Evolutionary conservation across 1,140 invertebrate genomes (phyloP).

Genomic region (Dreissena rostriformis): DNA sequence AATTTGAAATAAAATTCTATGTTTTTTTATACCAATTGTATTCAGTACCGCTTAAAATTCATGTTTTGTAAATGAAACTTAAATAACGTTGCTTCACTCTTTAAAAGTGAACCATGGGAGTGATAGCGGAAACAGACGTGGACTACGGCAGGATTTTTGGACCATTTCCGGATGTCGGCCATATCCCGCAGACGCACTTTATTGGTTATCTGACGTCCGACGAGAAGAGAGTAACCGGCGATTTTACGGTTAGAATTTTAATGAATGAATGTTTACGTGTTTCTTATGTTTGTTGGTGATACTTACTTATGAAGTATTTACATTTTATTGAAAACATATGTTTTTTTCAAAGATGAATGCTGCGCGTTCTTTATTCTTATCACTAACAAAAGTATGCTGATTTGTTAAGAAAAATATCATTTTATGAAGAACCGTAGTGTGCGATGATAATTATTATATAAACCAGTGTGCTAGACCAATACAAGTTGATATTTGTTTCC

Average conservation of each 20-base stretch:
- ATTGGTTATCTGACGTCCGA: slow-evolving; percentile 78
- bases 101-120: slow-evolving; percentile 64
- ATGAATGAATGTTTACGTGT: background rate
- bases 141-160: slow-evolving; percentile 78
- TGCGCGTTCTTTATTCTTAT: background rate
- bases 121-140: slow-evolving; percentile 73
- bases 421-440: too few relatives aligned
- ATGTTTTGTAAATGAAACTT: background rate
- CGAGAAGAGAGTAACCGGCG: slow-evolving; percentile 64
- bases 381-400: too few relatives aligned
- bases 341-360: background rate
- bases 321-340: background rate
- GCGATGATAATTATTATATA: too few relatives aligned
- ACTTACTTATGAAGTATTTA: background rate
- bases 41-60: background rate
- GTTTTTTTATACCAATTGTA: background rate
- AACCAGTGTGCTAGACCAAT: too few relatives aligned
- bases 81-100: background rate
- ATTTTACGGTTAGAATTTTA: slow-evolving; percentile 72
- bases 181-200: slow-evolving; percentile 73
- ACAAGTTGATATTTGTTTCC: too few relatives aligned
- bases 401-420: too few relatives aligned
- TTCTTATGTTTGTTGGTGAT: background rate
- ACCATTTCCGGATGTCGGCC: slow-evolving; percentile 74
- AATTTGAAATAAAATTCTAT: background rate